Evolutionary conservation across 2,888 invertebrate genomes (phyloP), one percentile per base, ranked within the genome.

Genomic region (Amitus sp.): DNA sequence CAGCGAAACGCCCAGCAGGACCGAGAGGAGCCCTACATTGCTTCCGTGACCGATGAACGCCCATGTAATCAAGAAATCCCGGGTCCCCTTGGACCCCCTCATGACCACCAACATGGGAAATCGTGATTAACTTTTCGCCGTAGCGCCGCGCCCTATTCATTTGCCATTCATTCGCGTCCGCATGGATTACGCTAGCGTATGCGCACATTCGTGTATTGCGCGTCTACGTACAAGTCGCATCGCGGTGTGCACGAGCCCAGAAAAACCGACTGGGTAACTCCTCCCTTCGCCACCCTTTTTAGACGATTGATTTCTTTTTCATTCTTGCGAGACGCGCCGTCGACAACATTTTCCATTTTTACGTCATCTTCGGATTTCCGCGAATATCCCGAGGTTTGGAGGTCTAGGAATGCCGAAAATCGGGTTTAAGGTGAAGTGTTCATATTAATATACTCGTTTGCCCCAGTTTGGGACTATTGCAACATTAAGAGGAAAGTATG

Each of bases 41-140:
- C 56, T 45, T 46, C 48, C 45, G 19, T 47, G 49, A 27, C 19
- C 73, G 64, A 71, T 70, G 70, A 74, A 79, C 81, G 78, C 82
- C 82, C 80, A 79, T 80, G 78, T 80, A 82, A 82, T 82, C 82
- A 80, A 80, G 79, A 73, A 79, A 76, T 73, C 71, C 73, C 68
- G 69, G 66, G 68, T 70, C 45, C 52, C 53, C 47, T 66, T 60
- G 56, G 63, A 68, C 69, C 69, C 65, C 66, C 69, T 70, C 69
- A 62, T 67, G 68, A 67, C 62, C 70, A 64, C 67, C 71, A 51
- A 75, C 79, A 81, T 74, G 77, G 79, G 78, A 79, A 82, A 78
- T 80, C 79, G 78, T 82, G 82, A 82, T 82, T 82, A 82, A 82
- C 82, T 82, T 82, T 82, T 81, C 78, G 77, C 74, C 78, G 73